Evolutionary conservation across 2,888 invertebrate species (phyloP).

Genomic region (Pterostichus madidus): DNA sequence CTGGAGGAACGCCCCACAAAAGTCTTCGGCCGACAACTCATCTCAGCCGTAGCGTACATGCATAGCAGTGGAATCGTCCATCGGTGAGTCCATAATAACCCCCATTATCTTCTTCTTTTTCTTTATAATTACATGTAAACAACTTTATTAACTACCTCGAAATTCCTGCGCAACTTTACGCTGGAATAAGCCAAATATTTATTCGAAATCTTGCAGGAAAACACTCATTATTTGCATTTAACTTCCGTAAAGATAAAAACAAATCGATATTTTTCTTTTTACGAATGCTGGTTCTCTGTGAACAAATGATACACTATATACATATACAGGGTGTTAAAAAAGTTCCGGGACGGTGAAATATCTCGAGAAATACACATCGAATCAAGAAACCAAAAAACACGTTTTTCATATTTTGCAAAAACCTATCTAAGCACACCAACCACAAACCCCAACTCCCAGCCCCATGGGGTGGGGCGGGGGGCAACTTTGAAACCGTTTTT

Average conservation of each 20-base stretch:
- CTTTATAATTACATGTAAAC: slow-evolving; percentile 17
- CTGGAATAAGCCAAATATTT: slow-evolving; percentile 32
- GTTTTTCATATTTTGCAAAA: too few relatives aligned
- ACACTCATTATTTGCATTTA: slow-evolving; percentile 4
- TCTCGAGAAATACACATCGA: too few relatives aligned
- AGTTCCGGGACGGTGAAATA: too few relatives aligned
- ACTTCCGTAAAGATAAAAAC: slow-evolving; percentile 29
- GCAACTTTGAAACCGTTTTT: too few relatives aligned
- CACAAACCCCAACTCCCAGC: too few relatives aligned
- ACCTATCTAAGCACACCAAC: too few relatives aligned
- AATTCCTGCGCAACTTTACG: not conserved
- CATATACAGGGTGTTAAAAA: too few relatives aligned
- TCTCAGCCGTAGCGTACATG: slow-evolving; percentile 84
- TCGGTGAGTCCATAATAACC: slow-evolving; percentile 78
- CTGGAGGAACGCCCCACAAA: slow-evolving; percentile 80
- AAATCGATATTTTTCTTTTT: slow-evolving; percentile 8
- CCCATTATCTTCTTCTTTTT: not conserved
- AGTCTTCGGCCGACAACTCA: slow-evolving; percentile 82
- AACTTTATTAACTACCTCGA: not conserved
- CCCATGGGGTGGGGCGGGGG: too few relatives aligned
- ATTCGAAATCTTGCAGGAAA: slow-evolving; percentile 14
- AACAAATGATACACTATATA: too few relatives aligned
- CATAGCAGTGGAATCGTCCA: slow-evolving; percentile 84
- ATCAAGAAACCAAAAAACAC: too few relatives aligned
- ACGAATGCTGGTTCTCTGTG: too few relatives aligned